These are phyloP conservation scores for Arizona elegans DNA, from an alignment of 2,113 vertebrate species.

Conservation along the genomic window DNA sequence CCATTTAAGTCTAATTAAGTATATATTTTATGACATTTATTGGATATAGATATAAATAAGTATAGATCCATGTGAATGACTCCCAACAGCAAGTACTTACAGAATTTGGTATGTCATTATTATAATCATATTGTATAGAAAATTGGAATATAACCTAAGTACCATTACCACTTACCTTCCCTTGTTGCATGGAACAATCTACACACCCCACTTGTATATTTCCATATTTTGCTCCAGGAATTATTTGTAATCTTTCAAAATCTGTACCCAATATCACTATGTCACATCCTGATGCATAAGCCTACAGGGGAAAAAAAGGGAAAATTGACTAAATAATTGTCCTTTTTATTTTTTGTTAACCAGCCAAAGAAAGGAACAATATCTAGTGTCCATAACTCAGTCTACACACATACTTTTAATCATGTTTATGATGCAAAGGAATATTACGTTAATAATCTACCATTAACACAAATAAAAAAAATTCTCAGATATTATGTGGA, in stretches of 20 bases:
- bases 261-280: conserved; percentile 94
- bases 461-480: neutral
- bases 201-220: conserved; percentile 97
- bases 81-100: neutral
- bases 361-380: neutral
- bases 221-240: conserved; percentile 95
- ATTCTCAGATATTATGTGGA: neutral
- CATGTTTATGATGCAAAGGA: neutral
- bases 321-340: neutral
- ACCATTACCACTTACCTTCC: conserved; percentile 80
- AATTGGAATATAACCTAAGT: neutral
- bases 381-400: neutral
- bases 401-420: neutral
- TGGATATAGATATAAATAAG: too few relatives aligned
- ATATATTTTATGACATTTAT: neutral
- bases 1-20: neutral
- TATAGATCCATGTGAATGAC: neutral
- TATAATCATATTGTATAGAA: neutral
- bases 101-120: neutral
- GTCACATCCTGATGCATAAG: conserved; percentile 96
- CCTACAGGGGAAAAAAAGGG: conserved; percentile 63
- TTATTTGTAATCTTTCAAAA: conserved; percentile 97
- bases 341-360: neutral
- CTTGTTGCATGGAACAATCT: conserved; percentile 90
- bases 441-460: neutral